phyloP scores from a whole-genome alignment of 1,140 invertebrate species.

The Archivesica marissinica region DNA sequence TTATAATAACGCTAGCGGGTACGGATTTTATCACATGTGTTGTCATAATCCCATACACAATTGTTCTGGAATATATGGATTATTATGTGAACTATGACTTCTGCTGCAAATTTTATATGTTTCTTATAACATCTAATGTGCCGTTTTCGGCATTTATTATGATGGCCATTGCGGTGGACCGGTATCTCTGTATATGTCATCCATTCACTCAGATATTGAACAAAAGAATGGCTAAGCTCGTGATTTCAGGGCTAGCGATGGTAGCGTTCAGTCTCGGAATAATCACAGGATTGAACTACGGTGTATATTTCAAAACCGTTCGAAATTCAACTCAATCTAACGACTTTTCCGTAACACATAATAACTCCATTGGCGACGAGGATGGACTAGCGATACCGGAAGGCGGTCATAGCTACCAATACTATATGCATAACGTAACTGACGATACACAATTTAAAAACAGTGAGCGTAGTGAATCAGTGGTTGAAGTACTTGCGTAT shows the following conservation, averaged over 20 bases:
- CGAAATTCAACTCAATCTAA: not conserved
- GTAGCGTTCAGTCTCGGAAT: slow-evolving; percentile 77
- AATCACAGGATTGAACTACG: slow-evolving; percentile 76
- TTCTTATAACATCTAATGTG: slow-evolving; percentile 81
- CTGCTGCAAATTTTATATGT: slow-evolving; percentile 81
- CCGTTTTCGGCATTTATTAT: slow-evolving; percentile 83
- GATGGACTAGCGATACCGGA: not conserved
- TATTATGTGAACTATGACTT: slow-evolving; percentile 74
- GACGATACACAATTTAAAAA: not conserved
- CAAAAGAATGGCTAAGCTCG: slow-evolving; percentile 74
- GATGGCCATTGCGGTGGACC: slow-evolving; percentile 82
- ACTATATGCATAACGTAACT: not conserved
- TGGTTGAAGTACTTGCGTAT: slow-evolving; percentile 49
- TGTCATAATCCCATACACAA: slow-evolving; percentile 80
- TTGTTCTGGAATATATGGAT: slow-evolving; percentile 75
- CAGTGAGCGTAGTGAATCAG: not conserved
- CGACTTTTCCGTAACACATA: not conserved
- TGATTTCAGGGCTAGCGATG: slow-evolving; percentile 71
- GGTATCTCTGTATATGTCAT: slow-evolving; percentile 83
- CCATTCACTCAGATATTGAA: slow-evolving; percentile 80
- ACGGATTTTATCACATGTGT: slow-evolving; percentile 80
- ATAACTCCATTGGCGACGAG: not conserved
- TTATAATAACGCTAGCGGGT: slow-evolving; percentile 80
- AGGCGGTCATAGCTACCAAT: not conserved
- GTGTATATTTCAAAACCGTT: slow-evolving; percentile 68